These are phyloP conservation scores for Salvelinus sp. DNA, from an alignment of 2,113 vertebrate species.

Conservation along the genomic window DNA sequence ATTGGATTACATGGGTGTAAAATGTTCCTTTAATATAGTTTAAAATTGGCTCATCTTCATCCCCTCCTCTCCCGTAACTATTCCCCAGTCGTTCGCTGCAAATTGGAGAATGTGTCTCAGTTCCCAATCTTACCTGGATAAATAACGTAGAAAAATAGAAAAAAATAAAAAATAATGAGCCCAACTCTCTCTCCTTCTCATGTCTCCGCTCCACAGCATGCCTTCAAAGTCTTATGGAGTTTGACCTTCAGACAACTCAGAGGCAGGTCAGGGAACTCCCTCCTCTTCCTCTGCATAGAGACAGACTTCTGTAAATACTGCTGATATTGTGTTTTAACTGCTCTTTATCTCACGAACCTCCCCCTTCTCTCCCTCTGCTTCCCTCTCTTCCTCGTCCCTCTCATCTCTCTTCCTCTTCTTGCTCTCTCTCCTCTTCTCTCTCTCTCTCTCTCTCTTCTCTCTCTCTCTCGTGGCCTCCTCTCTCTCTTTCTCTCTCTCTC, in stretches of 20 bases:
- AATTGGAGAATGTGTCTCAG: too few species aligned
- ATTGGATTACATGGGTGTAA: too few species aligned
- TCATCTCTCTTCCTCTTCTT: too few species aligned
- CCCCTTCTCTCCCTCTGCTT: neutral
- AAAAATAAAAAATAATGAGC: too few species aligned
- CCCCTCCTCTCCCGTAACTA: too few species aligned
- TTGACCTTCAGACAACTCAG: conserved; percentile 84
- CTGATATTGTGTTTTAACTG: neutral
- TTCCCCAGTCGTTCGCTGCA: too few species aligned
- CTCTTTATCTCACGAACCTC: neutral
- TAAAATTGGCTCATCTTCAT: too few species aligned
- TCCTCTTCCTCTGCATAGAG: neutral
- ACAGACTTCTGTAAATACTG: neutral
- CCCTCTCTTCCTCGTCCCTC: neutral
- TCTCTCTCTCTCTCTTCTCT: too few species aligned
- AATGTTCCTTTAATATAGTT: too few species aligned
- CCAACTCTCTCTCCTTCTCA: neutral
- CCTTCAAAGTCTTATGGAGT: conserved; percentile 97
- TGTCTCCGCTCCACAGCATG: conserved; percentile 78
- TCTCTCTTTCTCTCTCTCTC: neutral
- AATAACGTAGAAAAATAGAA: too few species aligned
- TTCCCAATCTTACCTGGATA: too few species aligned
- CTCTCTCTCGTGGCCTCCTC: neutral
- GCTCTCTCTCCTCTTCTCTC: neutral
- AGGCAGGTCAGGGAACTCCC: conserved; percentile 75